phyloP scores from a whole-genome alignment of 2,113 vertebrate species.

The Calyptomena viridis region DNA sequence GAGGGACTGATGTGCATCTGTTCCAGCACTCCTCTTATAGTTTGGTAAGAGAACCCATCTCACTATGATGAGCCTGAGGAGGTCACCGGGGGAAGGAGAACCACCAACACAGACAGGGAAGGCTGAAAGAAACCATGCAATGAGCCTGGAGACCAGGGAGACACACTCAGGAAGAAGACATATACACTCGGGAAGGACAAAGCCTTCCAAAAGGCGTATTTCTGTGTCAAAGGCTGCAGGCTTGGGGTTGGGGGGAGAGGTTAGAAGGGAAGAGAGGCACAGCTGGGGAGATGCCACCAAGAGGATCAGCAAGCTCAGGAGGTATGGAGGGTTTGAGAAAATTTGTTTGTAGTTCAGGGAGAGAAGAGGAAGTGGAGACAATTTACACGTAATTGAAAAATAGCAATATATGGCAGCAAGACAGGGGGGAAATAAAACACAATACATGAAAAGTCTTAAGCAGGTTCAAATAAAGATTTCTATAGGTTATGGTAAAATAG shows the following conservation, averaged over 20 bases:
- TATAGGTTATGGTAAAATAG: neutral
- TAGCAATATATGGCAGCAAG: neutral
- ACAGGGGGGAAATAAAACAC: neutral
- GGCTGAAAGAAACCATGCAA: neutral
- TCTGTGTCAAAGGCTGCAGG: neutral
- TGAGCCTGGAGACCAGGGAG: neutral
- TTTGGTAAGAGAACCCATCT: neutral
- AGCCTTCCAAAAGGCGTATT: neutral
- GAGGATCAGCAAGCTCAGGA: neutral
- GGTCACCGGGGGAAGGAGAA: neutral
- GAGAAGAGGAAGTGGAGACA: neutral
- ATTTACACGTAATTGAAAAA: neutral
- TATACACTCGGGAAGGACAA: neutral
- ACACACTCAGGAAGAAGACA: neutral
- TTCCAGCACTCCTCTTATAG: neutral
- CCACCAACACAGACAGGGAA: neutral
- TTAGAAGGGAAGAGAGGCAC: neutral
- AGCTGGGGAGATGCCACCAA: neutral
- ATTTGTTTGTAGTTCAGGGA: neutral
- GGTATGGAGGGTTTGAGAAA: neutral
- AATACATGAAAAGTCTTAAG: neutral
- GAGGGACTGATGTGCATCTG: neutral
- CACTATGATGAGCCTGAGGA: neutral
- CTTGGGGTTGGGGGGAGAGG: fast-evolving
- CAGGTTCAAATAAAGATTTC: neutral